Evolutionary conservation across 2,797 vertebrate species (phyloP), one percentile per base, ranked within the genome.

Genomic region (Neostethus bicornis): DNA sequence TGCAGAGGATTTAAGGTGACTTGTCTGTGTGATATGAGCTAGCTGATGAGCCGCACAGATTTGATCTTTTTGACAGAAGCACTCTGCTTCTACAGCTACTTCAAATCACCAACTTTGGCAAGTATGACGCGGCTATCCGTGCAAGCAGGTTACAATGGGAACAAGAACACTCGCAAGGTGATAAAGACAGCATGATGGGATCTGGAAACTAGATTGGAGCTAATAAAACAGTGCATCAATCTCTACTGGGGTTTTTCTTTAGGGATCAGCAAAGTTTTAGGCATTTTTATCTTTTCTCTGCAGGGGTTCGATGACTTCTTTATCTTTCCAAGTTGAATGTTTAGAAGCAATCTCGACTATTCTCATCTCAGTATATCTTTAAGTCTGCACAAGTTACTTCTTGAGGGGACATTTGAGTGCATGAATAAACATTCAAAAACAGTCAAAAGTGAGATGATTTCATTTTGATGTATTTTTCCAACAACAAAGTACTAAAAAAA

Each of bases 171-270:
- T 82, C 51, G 65, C 83, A 74, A 79, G 82, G 59, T 81, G 61
- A 61, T 89, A 85, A 90, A 87, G 85, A 60, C 29, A 35, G 51
- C 25, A 41, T 50, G 54, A 13, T 11, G 42, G 71, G 73, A 86
- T 91, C 91, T 92, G 91, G 90, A 91, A 90, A 88, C 80, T 88
- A 88, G 81, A 92, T 91, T 51, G 81, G 75, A 82, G 77, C 73
- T 76, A 74, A 87, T 86, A 82, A 85, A 87, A 66, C 28, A 71
- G 81, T 24, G 53, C 54, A 85, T 88, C 81, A 80, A 89, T 87
- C 87, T 86, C 81, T 82, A 84, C 83, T 85, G 85, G 85, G 81
- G 87, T 85, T 90, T 82, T 77, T 49, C 79, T 75, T 74, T 70
- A 34, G 66, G 53, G 56, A 63, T 68, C 63, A 76, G 78, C 38